Evolutionary conservation across 1,140 invertebrate species (phyloP).

Genomic region (Drosophila burlai): DNA sequence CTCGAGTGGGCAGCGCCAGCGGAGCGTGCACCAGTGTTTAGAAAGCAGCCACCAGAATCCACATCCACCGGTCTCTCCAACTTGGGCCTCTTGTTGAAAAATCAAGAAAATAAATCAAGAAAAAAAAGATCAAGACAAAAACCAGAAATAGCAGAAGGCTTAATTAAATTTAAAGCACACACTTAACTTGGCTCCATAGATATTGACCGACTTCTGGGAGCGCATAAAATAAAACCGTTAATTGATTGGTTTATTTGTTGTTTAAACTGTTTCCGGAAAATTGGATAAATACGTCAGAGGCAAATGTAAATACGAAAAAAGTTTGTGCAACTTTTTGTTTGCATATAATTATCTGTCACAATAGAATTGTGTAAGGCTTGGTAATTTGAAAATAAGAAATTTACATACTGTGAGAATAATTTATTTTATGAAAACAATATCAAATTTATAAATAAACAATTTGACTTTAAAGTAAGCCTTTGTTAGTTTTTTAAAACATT

Average conservation of each 20-base stretch:
- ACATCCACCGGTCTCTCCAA: slow-evolving; percentile 33
- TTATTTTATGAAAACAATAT: not conserved
- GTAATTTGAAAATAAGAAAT: not conserved
- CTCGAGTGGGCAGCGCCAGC: slow-evolving; percentile 66
- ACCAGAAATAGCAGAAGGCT: slow-evolving; percentile 50
- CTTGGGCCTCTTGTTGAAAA: slow-evolving; percentile 5
- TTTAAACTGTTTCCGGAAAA: slow-evolving; percentile 32
- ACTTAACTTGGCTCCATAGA: slow-evolving; percentile 32
- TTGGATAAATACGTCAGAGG: slow-evolving; percentile 15
- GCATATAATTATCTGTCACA: slow-evolving; percentile 27
- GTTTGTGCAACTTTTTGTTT: slow-evolving; percentile 16
- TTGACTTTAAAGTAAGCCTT: not conserved
- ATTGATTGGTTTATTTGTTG: slow-evolving; percentile 68
- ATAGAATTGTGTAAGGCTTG: not conserved
- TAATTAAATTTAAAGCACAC: slow-evolving; percentile 74
- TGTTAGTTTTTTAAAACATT: not conserved
- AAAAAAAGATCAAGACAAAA: slow-evolving; percentile 3
- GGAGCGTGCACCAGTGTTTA: slow-evolving; percentile 70
- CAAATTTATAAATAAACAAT: not conserved
- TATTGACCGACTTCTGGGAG: slow-evolving; percentile 77
- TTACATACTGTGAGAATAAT: not conserved
- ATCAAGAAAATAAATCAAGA: slow-evolving; percentile 17
- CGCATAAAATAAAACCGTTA: slow-evolving; percentile 55
- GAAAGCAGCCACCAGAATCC: slow-evolving; percentile 58
- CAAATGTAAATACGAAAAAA: slow-evolving; percentile 23